phyloP scores from a whole-genome alignment of 2,113 vertebrate species.

The Steatornis caripensis region DNA sequence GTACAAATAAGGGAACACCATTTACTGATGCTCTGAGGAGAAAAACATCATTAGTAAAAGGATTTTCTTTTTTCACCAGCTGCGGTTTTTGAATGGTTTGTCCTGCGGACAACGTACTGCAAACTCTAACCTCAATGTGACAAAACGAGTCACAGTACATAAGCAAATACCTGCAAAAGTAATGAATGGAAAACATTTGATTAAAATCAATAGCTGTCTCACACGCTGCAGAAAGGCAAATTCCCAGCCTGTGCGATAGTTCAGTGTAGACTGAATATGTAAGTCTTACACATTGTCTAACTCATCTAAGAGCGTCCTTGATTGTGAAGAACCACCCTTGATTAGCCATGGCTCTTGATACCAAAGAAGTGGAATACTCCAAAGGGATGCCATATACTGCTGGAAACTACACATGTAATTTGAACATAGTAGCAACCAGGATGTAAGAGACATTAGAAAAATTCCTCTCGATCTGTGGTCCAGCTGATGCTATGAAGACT shows the following conservation, averaged over 20 bases:
- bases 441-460: background rate
- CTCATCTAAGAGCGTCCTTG: background rate
- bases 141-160: background rate
- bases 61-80: background rate
- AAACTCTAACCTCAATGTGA: background rate
- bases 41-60: background rate
- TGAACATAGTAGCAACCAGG: background rate
- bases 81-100: background rate
- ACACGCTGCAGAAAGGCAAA: background rate
- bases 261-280: accelerated
- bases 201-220: background rate
- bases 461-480: background rate
- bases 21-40: background rate
- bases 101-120: background rate
- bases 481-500: background rate
- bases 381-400: background rate
- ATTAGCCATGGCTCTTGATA: background rate
- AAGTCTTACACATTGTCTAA: background rate
- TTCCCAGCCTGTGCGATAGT: background rate
- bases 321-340: background rate
- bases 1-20: background rate
- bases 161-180: background rate
- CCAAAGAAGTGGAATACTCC: background rate
- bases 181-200: background rate
- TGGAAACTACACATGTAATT: background rate